Evolutionary conservation across 2,113 vertebrate species (phyloP), one percentile per base, ranked within the genome.

Genomic region (Leucoraja erinaceus): DNA sequence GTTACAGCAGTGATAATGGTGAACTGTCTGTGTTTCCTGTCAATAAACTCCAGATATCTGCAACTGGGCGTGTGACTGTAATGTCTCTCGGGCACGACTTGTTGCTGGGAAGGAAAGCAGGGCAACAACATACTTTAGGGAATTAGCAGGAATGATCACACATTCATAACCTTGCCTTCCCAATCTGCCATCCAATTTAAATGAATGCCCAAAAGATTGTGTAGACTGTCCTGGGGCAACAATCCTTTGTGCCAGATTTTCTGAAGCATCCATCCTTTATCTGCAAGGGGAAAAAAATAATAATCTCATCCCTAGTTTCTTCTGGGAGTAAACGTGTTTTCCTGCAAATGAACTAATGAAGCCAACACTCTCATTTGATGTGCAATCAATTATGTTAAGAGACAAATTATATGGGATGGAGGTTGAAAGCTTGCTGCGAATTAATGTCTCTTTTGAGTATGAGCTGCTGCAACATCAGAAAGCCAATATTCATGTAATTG

Each of bases 301-400:
- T 0, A 28, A 88, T 88, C 4, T 31, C 25, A 16, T 5, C 14
- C 12, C 11, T 31, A 18, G n/a, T 88, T n/a, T 16, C 59, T n/a
- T 16, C 59, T 63, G 59, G 25, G 83, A 88, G 83, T 88, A 31
- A 88, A 88, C 31, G 28, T 66, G 28, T 33, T n/a, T 63, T 61
- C 14, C 61, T 88, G 83, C 83, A 88, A 88, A 88, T 88, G 12
- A 88, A 16, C 28, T 9, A 88, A 63, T 66, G 59, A 88, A 66
- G 83, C 28, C 59, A 88, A 31, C 31, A 63, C 28, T 66, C 83
- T 88, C 59, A 88, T 63, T 63, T 88, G 56, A 61, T 86, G 59
- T 56, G 61, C 83, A 63, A 88, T 88, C 83, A 31, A 59, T 66
- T 88, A 61, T 18, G 83, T 61, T 88, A 66, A 88, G 59, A 88